Conservation (phyloP, 2,797 vertebrate genomes). For the Phylloscopus collybita region DNA sequence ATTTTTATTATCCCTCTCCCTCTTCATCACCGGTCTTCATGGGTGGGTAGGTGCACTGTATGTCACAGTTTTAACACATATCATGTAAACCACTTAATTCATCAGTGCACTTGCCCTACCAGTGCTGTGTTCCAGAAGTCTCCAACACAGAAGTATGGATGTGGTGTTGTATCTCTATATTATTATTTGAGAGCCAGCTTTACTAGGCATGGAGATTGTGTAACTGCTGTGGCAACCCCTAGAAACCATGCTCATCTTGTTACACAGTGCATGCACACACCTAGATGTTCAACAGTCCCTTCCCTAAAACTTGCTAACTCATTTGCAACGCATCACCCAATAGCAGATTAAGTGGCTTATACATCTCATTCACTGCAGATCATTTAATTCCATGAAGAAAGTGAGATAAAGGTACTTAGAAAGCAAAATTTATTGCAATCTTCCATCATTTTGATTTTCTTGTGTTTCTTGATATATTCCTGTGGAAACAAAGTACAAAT, state of each 20-base stretch:
- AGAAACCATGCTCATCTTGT: neutral
- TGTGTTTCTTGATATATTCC: neutral
- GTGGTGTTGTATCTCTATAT: neutral
- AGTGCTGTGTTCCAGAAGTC: neutral
- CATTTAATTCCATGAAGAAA: neutral
- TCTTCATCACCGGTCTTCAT: neutral
- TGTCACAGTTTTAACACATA: neutral
- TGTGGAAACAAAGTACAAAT: neutral
- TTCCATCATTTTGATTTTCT: neutral
- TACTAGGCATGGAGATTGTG: neutral
- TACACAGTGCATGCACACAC: fast-evolving
- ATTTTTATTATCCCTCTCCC: neutral
- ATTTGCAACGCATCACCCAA: neutral
- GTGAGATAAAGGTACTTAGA: neutral
- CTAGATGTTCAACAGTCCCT: neutral
- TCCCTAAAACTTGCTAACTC: neutral
- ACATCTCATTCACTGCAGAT: neutral
- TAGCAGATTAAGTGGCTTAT: neutral
- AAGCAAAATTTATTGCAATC: neutral
- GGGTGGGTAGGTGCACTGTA: neutral
- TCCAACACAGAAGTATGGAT: neutral
- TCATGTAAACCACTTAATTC: neutral
- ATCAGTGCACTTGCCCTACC: fast-evolving
- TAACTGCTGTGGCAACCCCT: neutral
- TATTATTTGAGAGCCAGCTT: neutral